Base-by-base conservation (phyloP, 1,140 invertebrate species). In the Platyura marginata region DNA sequence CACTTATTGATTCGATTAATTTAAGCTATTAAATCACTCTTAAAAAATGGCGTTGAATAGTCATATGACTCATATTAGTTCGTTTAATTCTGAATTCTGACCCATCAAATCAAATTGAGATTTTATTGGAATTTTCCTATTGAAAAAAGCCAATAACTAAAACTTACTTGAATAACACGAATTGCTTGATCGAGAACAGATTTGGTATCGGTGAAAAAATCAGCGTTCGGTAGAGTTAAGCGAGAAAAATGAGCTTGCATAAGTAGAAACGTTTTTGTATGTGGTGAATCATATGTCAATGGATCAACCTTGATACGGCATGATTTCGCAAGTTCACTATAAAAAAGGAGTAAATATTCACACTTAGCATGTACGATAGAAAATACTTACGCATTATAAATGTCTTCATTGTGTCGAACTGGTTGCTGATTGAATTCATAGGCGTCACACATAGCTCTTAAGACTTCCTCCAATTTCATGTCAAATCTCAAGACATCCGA, bases 371-470 rank as follows among this genome's bases (percentile, higher is more conserved):
- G 10, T 40, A 19, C 15, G 9, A 37, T 8, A 15, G 15, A 37
- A 37, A 39, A 32, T 22, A 62, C 57, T 57, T 64, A 88, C 81
- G 78, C 81, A 62, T 98, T 98, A 34, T 93, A 67, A 45, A 84
- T 66, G 62, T 99, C 95, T 67, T 99, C 96, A 63, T 98, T 98
- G 59, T 99, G 96, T 39, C 96, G 71, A 6, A 98, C 94, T 1
- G 96, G 96, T 37, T 99, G 69, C 54, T 95, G 79, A 40, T 78
- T 75, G 56, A 95, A 99, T 60, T 99, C 95, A 47, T 90, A 69
- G 13, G 79, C 77, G 59, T 91, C 78, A 36, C 84, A 77, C 46
- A 98, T 67, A 16, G 92, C 71, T 29, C 74, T 59, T 3, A 99
- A 61, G 34, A 94, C 67, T n/a, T 87, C 72, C 40, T 84, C 74